Base-by-base conservation (phyloP, 2,888 invertebrate species). In the Silvanus unidentatus region DNA sequence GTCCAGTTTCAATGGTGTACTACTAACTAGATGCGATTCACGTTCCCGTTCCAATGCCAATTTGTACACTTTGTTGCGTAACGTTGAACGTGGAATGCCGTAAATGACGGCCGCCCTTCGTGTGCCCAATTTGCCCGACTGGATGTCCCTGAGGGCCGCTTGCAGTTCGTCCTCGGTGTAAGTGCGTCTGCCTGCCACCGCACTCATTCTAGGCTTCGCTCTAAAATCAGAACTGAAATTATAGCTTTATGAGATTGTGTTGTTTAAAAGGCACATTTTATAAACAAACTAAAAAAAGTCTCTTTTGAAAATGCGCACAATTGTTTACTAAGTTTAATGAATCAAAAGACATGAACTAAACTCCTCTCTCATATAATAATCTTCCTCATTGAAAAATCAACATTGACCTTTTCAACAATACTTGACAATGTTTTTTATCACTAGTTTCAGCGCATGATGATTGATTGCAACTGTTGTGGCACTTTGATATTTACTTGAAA, bases 91-190 rank as follows among this genome's bases (percentile, higher is more conserved):
- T 5, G 97, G 97, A 68, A 97, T 95, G 61, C 95, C 94, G 73
- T 98, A 98, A 61, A 95, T 86, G 43, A 92, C 91, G 42, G 97
- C 91, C 6, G 97, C 96, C 47, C 96, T 79, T 37, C 96, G 77
- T 4, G 95, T 94, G 54, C 95, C 96, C 58, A 97, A 77, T 65
- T 91, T 88, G 12, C 95, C 95, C 56, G 87, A 87, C 71, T 92
- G 88, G 66, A 97, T 94, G 73, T 96, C 97, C 48, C 88, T 80
- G 46, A 98, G 81, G n/a, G 97, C 97, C 29, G 87, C 86, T 65
- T 89, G 88, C 34, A 98, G 80, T 72, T 97, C 96, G 62, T 93
- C 92, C 60, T 96, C 94, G n/a, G 93, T 93, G 77, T 98, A 98
- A 42, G 87, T 83, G 55, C 89, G 80, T 54, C 92, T 79, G 44